A percentile compares a stretch with the other conserved stretches of the same genome.
Evolutionary conservation across 1,140 invertebrate species (phyloP).

Genomic region (Halictus rubicundus): DNA sequence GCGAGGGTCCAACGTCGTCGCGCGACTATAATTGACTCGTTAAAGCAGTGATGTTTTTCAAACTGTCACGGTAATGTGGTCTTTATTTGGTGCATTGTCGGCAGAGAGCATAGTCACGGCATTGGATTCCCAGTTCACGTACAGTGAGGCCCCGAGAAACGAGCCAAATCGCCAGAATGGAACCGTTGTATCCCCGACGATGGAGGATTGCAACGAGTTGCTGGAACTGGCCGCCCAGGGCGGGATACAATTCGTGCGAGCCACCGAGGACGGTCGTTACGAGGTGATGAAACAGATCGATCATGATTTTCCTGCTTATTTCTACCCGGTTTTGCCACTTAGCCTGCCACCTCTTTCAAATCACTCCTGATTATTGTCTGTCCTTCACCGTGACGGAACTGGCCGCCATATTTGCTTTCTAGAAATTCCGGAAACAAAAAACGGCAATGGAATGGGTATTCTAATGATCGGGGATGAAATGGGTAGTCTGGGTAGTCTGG

Average conservation of each 20-base stretch:
- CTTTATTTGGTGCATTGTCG: constrained; percentile 33
- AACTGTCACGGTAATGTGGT: constrained; percentile 19
- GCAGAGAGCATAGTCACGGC: constrained; percentile 54
- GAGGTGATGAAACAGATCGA: constrained; percentile 74
- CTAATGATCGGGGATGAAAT: too few species aligned
- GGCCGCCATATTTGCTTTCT: too few species aligned
- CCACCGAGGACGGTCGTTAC: constrained; percentile 79
- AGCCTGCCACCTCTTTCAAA: too few species aligned
- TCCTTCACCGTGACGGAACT: too few species aligned
- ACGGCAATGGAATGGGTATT: too few species aligned
- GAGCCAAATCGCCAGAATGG: constrained; percentile 49
- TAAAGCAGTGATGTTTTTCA: constrained; percentile 32
- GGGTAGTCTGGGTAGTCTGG: too few species aligned
- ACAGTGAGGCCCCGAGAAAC: constrained; percentile 26
- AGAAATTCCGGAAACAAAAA: too few species aligned
- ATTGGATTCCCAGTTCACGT: constrained; percentile 59
- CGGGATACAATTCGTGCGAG: constrained; percentile 79
- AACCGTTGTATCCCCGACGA: constrained; percentile 43
- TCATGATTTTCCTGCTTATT: constrained; percentile 62
- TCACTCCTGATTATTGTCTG: too few species aligned
- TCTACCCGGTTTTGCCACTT: background rate
- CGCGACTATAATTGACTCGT: constrained; percentile 32
- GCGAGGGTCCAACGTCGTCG: background rate
- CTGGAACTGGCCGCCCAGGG: constrained; percentile 78
- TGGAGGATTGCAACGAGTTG: constrained; percentile 75